These are phyloP conservation scores for Charanyca ferruginea DNA, from an alignment of 2,888 invertebrate species.

Conservation along the genomic window DNA sequence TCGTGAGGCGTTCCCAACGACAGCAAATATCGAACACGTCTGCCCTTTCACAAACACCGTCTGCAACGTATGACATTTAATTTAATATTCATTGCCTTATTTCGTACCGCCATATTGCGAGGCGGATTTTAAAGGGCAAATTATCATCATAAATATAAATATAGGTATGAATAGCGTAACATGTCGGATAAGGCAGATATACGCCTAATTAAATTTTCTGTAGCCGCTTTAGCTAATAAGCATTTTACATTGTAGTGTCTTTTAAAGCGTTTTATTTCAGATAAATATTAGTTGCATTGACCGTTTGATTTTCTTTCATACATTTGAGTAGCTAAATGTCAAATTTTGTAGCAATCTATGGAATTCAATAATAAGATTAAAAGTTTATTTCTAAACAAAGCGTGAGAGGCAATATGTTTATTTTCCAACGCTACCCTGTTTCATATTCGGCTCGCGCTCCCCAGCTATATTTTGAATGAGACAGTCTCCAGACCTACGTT, in stretches of 20 bases:
- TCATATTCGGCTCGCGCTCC: conserved; percentile 82
- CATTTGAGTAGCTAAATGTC: conserved; percentile 15
- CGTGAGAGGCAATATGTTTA: conserved; percentile 52
- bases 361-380: conserved; percentile 33
- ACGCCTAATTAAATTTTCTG: conserved; percentile 38
- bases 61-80: conserved; percentile 76
- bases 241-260: conserved; percentile 55
- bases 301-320: conserved; percentile 3
- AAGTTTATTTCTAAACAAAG: conserved; percentile 31
- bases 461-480: conserved; percentile 84
- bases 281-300: conserved; percentile 31
- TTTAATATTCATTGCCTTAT: conserved; percentile 74
- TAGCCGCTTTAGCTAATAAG: conserved; percentile 32
- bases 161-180: conserved; percentile 31
- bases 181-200: conserved; percentile 23
- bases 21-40: conserved; percentile 65
- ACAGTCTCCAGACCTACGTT: conserved; percentile 81
- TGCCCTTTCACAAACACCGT: conserved; percentile 75
- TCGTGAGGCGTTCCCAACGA: conserved; percentile 62
- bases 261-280: conserved; percentile 23
- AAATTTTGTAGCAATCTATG: conserved; percentile 23
- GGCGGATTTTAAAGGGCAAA: conserved; percentile 73
- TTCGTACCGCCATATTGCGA: conserved; percentile 63
- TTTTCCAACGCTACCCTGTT: conserved; percentile 82
- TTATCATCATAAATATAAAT: conserved; percentile 53